Conservation (phyloP, 2,113 vertebrate genomes). For the Grantiella picta region DNA sequence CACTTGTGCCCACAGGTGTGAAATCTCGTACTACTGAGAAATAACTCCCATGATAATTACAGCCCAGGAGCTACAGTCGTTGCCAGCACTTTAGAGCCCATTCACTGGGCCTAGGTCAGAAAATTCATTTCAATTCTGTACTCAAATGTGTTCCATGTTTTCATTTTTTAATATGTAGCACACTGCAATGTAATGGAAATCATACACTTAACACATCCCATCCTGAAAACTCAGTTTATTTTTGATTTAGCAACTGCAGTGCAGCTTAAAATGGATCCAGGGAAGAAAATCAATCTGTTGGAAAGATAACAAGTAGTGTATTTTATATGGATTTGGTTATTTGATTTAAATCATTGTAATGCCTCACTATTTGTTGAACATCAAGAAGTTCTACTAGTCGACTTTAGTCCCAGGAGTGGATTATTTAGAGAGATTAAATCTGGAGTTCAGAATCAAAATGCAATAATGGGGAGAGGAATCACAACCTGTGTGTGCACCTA, state of each 20-base stretch:
- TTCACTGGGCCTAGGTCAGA: slow-evolving; percentile 4
- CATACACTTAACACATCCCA: not conserved
- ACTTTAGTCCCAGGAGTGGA: not conserved
- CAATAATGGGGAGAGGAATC: not conserved
- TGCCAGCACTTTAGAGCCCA: slow-evolving; percentile 8
- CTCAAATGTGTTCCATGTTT: slow-evolving; percentile 7
- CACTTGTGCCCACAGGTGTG: not conserved
- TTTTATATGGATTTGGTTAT: slow-evolving; percentile 27
- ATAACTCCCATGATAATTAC: not conserved
- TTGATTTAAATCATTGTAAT: slow-evolving; percentile 35
- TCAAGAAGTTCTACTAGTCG: not conserved
- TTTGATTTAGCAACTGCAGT: slow-evolving; percentile 9
- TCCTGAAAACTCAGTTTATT: not conserved
- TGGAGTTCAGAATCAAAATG: not conserved
- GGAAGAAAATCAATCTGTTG: slow-evolving; percentile 42
- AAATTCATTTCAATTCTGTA: slow-evolving; percentile 47
- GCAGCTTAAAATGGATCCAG: slow-evolving; percentile 9
- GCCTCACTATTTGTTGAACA: slow-evolving; percentile 7
- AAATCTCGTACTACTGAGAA: not conserved
- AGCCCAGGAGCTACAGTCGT: not conserved
- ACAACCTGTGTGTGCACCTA: not conserved
- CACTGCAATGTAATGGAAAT: not conserved
- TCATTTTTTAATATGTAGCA: not conserved
- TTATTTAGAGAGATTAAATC: slow-evolving; percentile 20
- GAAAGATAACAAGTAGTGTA: slow-evolving; percentile 9